Conservation (phyloP, 2,888 invertebrate genomes). For the Odontomyia ornata region DNA sequence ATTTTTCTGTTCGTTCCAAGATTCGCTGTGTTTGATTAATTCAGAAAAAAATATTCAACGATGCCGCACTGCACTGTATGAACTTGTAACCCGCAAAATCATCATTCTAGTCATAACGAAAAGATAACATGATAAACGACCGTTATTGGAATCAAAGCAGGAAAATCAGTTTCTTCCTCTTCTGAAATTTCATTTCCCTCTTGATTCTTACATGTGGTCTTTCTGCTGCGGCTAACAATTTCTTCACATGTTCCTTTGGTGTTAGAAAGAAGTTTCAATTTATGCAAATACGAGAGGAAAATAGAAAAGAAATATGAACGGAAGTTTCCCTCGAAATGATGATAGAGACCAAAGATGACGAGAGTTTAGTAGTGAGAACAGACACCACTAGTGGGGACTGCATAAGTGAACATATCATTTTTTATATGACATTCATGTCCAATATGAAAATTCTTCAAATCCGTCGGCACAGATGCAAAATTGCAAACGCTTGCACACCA, state of each 20-base stretch:
- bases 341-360: no score
- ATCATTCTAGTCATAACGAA: background rate
- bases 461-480: no score
- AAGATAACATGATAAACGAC: background rate
- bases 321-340: no score
- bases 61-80: background rate
- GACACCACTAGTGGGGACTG: background rate
- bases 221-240: no score
- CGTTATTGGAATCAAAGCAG: background rate
- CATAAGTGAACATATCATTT: constrained; percentile 10
- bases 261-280: background rate
- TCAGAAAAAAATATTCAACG: no score
- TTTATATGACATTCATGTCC: background rate
- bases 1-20: no score
- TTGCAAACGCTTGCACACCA: background rate
- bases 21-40: no score
- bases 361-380: no score
- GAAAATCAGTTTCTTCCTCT: constrained; percentile 15
- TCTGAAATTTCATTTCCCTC: background rate
- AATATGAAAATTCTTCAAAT: background rate
- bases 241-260: no score
- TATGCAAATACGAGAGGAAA: constrained; percentile 4
- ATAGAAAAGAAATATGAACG: background rate
- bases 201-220: no score
- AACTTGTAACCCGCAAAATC: constrained; percentile 10